phyloP scores from a whole-genome alignment of 2,888 invertebrate species.

The Hoplodrina blanda region DNA sequence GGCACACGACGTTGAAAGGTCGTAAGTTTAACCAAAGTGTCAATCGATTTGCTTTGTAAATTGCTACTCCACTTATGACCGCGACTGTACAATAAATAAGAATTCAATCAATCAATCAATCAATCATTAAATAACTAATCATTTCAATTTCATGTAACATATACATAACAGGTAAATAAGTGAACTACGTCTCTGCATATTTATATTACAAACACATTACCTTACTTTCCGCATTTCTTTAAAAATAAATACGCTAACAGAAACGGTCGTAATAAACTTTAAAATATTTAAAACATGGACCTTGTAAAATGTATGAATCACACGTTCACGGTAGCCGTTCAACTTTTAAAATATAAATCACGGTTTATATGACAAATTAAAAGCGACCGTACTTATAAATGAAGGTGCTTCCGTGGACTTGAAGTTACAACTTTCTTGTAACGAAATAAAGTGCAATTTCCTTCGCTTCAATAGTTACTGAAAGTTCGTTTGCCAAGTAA shows the following conservation, averaged over 20 bases:
- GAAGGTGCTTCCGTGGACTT: constrained; percentile 16
- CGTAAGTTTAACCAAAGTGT: no score
- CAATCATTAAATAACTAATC: no score
- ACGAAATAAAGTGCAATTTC: constrained; percentile 36
- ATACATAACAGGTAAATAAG: background rate
- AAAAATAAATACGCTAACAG: constrained; percentile 28
- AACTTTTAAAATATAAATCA: constrained; percentile 66
- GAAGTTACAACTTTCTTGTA: constrained; percentile 25
- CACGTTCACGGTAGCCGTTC: constrained; percentile 54
- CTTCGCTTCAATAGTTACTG: constrained; percentile 12
- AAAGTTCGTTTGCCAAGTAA: constrained; percentile 37
- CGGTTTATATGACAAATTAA: constrained; percentile 66
- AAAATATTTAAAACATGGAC: constrained; percentile 55
- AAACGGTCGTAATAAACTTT: constrained; percentile 40
- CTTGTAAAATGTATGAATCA: constrained; percentile 48
- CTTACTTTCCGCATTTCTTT: constrained; percentile 13
- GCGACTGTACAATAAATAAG: no score
- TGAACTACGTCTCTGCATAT: background rate
- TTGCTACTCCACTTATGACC: no score
- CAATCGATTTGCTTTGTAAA: no score
- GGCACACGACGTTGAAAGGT: no score
- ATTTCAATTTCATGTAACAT: constrained; percentile 1
- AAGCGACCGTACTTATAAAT: constrained; percentile 62
- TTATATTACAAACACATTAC: constrained; percentile 11
- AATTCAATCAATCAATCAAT: no score